phyloP scores from a whole-genome alignment of 2,888 invertebrate species.

The Cacoxenus indagator region DNA sequence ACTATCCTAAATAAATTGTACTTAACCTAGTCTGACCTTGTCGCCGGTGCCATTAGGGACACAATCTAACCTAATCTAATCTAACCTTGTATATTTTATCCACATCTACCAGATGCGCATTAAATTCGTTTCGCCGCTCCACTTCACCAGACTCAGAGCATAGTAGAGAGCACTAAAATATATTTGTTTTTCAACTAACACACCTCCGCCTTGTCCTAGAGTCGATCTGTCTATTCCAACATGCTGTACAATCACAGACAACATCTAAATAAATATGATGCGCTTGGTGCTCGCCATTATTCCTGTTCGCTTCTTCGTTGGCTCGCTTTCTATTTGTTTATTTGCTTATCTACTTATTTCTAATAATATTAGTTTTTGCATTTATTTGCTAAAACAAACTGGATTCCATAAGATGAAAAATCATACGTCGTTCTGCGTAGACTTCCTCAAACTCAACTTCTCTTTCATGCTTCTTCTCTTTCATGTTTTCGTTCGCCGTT shows the following conservation, averaged over 20 bases:
- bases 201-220: too few species aligned
- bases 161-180: too few species aligned
- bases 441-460: neutral
- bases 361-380: slow-evolving; percentile 56
- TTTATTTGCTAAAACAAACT: slow-evolving; percentile 46
- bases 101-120: too few species aligned
- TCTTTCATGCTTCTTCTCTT: neutral
- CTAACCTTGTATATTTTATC: too few species aligned
- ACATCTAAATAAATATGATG: neutral
- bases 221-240: neutral
- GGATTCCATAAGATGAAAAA: neutral
- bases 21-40: too few species aligned
- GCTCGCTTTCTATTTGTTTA: neutral
- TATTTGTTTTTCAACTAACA: neutral
- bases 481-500: neutral
- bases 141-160: too few species aligned
- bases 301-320: neutral
- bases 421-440: neutral
- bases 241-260: neutral
- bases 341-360: slow-evolving; percentile 46
- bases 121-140: too few species aligned
- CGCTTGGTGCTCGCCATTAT: slow-evolving; percentile 6
- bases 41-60: too few species aligned
- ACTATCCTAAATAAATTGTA: too few species aligned
- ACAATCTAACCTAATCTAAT: too few species aligned